Base-by-base conservation (phyloP, 2,113 vertebrate species). In the Pluvialis apricaria region DNA sequence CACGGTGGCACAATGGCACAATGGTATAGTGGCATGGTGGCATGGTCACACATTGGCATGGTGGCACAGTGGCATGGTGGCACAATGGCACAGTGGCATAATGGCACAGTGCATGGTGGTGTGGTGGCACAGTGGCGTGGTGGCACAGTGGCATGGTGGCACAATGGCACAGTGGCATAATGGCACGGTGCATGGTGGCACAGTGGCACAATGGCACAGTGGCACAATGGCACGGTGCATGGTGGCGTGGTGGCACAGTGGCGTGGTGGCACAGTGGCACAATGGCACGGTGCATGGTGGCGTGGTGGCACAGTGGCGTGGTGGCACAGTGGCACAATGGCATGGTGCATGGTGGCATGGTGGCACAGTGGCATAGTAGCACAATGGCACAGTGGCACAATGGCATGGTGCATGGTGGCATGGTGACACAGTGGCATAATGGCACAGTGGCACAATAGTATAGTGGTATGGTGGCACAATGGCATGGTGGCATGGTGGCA, bases 371-470 rank as follows among this genome's bases (percentile, higher is more conserved):
- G 6, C 49, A 8, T 2, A 1, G 2, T 21, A 47, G 4, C 38
- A 29, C 2, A 4, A 2, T 61, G 26, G 11, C 20, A 62, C 0
- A 1, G 5, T 24, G 28, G 6, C n/a, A 32, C 0, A 1, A 0
- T 61, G 44, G 5, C 22, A 58, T 1, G 2, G 6, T 34, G 2
- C 11, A 20, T 9, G 3, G 5, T 68, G 42, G 3, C 54, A 55
- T 10, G 5, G 29, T 32, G 54, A 17, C 31, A 32, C 31, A 8
- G 4, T 55, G 54, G 29, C 24, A 51, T 7, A 4, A 12, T 51
- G 51, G 24, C 20, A 24, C 9, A 11, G 11, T 34, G 31, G 17
- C 29, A 54, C 10, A 17, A 3, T 55, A 29, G 10, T 29, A 55
- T 1, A 2, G 2, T 55, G 29, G 10, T 29, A 55, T 5, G 6